Percentiles rank a stretch among this genome's conserved stretches.
Conservation (phyloP, 2,797 vertebrate species). For the Limosa lapponica region DNA sequence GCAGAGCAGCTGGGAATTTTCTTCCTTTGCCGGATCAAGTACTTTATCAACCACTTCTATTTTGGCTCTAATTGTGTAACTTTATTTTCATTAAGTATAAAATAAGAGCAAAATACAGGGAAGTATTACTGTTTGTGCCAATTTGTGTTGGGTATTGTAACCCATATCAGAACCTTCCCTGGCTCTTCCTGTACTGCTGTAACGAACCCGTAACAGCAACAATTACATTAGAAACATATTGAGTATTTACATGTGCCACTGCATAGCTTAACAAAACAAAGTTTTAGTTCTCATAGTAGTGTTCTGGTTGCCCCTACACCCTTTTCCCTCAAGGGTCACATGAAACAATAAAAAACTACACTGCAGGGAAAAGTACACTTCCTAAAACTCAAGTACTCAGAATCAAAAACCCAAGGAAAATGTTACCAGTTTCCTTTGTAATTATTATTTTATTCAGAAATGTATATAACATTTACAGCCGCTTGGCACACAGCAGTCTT, state of each 20-base stretch:
- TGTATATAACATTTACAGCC: conserved; percentile 37
- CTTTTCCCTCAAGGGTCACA: conserved; percentile 64
- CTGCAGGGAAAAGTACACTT: conserved; percentile 58
- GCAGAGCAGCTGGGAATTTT: background rate
- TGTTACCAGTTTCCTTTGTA: conserved; percentile 29
- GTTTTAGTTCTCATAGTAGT: conserved; percentile 64
- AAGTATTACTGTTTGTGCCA: conserved; percentile 68
- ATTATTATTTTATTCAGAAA: conserved; percentile 69
- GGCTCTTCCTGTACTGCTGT: conserved; percentile 75
- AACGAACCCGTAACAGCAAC: conserved; percentile 54
- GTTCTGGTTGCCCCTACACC: conserved; percentile 70
- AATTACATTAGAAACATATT: conserved; percentile 70
- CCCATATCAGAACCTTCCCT: conserved; percentile 74
- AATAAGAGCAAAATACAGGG: conserved; percentile 78
- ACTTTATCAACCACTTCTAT: conserved; percentile 57
- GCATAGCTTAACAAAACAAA: conserved; percentile 69
- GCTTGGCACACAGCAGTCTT: conserved; percentile 1
- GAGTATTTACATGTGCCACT: conserved; percentile 70
- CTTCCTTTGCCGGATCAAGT: background rate
- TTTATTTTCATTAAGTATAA: conserved; percentile 64
- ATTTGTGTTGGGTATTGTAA: conserved; percentile 73
- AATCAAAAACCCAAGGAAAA: conserved; percentile 63
- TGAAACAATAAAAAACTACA: conserved; percentile 70
- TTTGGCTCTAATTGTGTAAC: conserved; percentile 59
- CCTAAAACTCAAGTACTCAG: conserved; percentile 54